Evolutionary conservation across 2,113 vertebrate species (phyloP), one percentile per base, ranked within the genome.

Genomic region (Indicator indicator): DNA sequence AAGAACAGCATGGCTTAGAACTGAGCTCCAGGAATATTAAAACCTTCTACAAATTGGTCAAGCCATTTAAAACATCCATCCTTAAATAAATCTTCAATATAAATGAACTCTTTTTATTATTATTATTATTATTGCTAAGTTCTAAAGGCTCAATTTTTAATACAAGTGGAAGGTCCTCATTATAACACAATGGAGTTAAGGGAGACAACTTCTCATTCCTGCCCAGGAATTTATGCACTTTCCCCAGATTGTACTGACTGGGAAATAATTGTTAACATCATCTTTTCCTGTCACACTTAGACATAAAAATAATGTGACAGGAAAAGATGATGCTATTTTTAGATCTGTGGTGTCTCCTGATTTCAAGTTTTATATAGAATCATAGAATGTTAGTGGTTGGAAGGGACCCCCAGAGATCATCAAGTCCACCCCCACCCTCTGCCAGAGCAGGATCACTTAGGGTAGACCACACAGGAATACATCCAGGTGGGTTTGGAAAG

Each of bases 191-290:
- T 93, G 77, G 90, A 97, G 89, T 97, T 94, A 93, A 96, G 62
- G 92, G 96, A 97, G 95, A 97, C 69, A 94, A 97, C 97, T 97
- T 97, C 95, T 95, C 50, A 96, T 95, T 86, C 97, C 97, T 97
- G 69, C 94, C 97, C 95, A 96, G 86, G 92, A 97, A 97, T 97
- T 97, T 97, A 97, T 97, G 87, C 92, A 95, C 94, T 97, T 97
- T 97, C 65, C 69, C 38, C 62, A 73, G 72, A 72, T 82, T 94
- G 91, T 88, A 96, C 73, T 85, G 87, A 95, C 90, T 83, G 69
- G 60, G 82, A 97, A 97, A 97, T 96, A 96, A 87, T 90, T 96
- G 90, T 95, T 97, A 97, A 97, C 68, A 91, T 96, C 80, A 95
- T 96, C 93, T 95, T 94, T 94, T 75, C 70, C 87, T 94, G 88